Conservation (phyloP, 2,888 invertebrate species). For the Pristionchus fissidentatus region DNA sequence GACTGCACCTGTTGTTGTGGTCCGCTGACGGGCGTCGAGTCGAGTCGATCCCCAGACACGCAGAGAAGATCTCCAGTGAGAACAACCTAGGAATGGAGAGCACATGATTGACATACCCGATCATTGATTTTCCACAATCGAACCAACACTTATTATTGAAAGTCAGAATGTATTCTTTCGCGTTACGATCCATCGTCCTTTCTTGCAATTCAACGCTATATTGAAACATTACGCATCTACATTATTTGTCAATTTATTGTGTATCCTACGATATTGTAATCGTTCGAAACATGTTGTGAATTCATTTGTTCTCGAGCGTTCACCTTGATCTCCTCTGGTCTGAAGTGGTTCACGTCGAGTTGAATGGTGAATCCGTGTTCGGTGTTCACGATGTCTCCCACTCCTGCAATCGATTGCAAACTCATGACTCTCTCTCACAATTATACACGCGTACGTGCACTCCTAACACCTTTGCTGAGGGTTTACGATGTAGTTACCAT, state of each 20-base stretch:
- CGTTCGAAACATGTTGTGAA: background rate
- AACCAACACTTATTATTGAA: too few species aligned
- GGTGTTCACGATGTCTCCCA: slow-evolving; percentile 71
- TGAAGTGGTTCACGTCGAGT: slow-evolving; percentile 69
- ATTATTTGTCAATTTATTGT: too few species aligned
- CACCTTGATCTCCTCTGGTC: slow-evolving; percentile 69
- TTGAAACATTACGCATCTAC: background rate
- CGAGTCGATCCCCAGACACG: slow-evolving; percentile 69
- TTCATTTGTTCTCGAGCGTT: background rate
- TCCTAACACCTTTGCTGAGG: too few species aligned
- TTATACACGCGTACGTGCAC: too few species aligned
- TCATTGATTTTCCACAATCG: too few species aligned
- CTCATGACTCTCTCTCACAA: too few species aligned
- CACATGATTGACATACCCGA: too few species aligned
- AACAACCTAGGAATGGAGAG: slow-evolving; percentile 56
- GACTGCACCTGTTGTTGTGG: slow-evolving; percentile 56
- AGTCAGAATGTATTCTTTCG: background rate
- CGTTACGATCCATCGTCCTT: background rate
- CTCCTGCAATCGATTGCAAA: slow-evolving; percentile 55
- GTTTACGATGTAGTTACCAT: too few species aligned
- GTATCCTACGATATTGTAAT: background rate
- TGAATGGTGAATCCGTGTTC: slow-evolving; percentile 71
- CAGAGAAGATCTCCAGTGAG: slow-evolving; percentile 67
- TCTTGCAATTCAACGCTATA: background rate
- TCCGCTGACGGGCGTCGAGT: slow-evolving; percentile 56